Evolutionary conservation across 2,888 invertebrate species (phyloP).

Genomic region (Papilio elwesi): DNA sequence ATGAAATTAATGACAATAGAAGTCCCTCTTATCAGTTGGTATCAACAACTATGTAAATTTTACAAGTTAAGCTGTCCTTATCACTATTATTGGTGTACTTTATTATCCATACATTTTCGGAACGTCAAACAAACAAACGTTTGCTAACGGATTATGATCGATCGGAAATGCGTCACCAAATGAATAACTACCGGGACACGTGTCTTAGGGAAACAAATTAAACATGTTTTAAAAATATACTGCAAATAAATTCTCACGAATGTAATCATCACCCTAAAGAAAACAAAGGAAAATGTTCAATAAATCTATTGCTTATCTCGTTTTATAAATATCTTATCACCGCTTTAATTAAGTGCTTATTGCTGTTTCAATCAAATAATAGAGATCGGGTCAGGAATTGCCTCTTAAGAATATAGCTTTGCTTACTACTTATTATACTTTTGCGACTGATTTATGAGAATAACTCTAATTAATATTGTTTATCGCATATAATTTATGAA

Average conservation of each 20-base stretch:
- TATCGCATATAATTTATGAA: too few relatives aligned
- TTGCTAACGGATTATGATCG: not conserved
- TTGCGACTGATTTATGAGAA: too few relatives aligned
- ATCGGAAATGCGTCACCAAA: not conserved
- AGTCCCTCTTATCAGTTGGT: not conserved
- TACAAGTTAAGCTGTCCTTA: slow-evolving; percentile 2
- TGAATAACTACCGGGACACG: not conserved
- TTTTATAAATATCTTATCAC: too few relatives aligned
- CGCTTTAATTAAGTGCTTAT: too few relatives aligned
- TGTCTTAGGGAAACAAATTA: not conserved
- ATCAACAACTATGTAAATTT: slow-evolving; percentile 1
- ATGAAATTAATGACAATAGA: not conserved
- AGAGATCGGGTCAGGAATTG: too few relatives aligned
- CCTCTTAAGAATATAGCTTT: too few relatives aligned
- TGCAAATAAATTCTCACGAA: not conserved
- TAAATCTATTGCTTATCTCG: too few relatives aligned
- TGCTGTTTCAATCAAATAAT: too few relatives aligned
- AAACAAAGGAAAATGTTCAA: too few relatives aligned
- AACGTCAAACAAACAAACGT: not conserved
- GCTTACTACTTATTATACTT: too few relatives aligned
- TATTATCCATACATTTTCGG: slow-evolving; percentile 2
- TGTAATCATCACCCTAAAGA: too few relatives aligned
- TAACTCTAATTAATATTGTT: too few relatives aligned
- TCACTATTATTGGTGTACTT: slow-evolving; percentile 8
- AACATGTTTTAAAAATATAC: not conserved